These are phyloP conservation scores for Tringa solitaria DNA, from an alignment of 2,113 vertebrate genomes.

Conservation along the genomic window DNA sequence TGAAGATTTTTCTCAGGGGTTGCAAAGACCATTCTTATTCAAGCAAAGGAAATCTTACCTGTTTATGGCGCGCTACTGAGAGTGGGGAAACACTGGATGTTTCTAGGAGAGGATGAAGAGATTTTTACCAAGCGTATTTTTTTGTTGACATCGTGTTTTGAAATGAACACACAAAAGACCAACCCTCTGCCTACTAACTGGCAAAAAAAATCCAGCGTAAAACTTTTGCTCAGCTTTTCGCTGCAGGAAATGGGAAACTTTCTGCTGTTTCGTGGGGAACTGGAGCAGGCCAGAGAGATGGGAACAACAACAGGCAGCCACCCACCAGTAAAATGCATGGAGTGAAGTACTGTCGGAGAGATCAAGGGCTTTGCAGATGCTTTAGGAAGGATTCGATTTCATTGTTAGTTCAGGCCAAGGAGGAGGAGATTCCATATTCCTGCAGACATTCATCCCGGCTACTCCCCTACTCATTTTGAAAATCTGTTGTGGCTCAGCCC, in stretches of 20 bases:
- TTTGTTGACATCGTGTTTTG: background rate
- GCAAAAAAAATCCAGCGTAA: background rate
- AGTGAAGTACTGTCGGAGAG: background rate
- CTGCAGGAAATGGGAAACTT: background rate
- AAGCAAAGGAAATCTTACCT: background rate
- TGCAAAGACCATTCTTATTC: background rate
- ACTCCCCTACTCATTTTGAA: background rate
- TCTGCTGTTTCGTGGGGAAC: background rate
- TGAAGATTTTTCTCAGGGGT: background rate
- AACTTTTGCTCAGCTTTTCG: background rate
- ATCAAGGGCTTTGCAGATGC: conserved; percentile 13
- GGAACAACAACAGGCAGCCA: conserved; percentile 27
- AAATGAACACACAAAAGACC: background rate
- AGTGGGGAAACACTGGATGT: background rate
- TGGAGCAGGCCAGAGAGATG: background rate
- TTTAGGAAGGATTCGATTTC: conserved; percentile 43
- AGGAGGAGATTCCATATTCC: conserved; percentile 25
- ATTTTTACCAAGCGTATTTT: background rate
- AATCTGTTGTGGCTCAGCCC: background rate
- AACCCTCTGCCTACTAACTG: background rate
- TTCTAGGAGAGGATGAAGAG: background rate
- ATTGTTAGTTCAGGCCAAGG: conserved; percentile 5
- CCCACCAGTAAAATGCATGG: background rate
- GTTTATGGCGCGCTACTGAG: background rate
- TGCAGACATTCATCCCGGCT: background rate